Evolutionary conservation across 2,888 invertebrate species (phyloP).

Genomic region (Apodemia mormo): DNA sequence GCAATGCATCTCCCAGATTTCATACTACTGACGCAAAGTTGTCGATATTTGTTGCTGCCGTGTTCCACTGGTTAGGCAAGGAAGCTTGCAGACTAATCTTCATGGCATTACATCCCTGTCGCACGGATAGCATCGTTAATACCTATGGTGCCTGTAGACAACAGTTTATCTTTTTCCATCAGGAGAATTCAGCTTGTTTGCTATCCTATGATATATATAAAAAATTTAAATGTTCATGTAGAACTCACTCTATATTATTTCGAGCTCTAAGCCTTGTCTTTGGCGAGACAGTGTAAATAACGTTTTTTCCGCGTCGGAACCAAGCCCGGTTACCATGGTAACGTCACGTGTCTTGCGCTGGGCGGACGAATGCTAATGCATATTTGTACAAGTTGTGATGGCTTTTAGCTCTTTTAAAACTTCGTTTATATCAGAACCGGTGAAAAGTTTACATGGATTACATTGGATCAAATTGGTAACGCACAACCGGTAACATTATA

Average conservation of each 20-base stretch:
- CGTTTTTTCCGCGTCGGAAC: constrained; percentile 1
- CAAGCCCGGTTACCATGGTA: background rate
- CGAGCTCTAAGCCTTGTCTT: background rate
- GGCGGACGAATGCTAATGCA: constrained; percentile 6
- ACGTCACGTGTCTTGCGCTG: constrained; percentile 1
- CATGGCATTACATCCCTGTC: too few relatives aligned
- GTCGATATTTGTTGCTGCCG: too few relatives aligned
- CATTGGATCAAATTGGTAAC: background rate
- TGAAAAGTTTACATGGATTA: background rate
- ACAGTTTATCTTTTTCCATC: too few relatives aligned
- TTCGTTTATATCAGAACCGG: background rate
- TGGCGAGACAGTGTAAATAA: background rate
- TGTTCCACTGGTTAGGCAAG: too few relatives aligned
- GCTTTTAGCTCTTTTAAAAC: constrained; percentile 5
- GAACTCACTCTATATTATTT: background rate
- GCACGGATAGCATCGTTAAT: too few relatives aligned
- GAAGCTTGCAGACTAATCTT: too few relatives aligned
- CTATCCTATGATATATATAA: too few relatives aligned
- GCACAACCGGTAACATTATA: background rate
- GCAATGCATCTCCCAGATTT: too few relatives aligned
- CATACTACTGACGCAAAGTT: too few relatives aligned
- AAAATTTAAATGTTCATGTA: background rate
- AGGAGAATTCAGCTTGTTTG: too few relatives aligned
- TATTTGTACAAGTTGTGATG: background rate
- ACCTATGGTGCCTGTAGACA: too few relatives aligned